Base-by-base conservation (phyloP, 2,113 vertebrate species). In the Amia ocellicauda region DNA sequence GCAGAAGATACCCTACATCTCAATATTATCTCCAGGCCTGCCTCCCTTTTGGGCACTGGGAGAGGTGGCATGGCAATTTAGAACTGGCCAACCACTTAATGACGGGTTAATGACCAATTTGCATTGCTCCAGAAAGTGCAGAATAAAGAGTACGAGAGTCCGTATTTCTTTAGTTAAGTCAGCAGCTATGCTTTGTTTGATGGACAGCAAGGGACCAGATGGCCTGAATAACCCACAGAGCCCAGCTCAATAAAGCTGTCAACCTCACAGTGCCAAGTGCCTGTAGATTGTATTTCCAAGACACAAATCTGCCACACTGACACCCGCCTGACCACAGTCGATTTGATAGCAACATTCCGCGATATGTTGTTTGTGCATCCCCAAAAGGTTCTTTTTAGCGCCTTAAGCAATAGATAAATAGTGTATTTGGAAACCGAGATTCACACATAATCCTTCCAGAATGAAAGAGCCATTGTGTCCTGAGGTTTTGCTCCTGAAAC, bases 251-350 rank as follows among this genome's bases (percentile, higher is more conserved):
- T 59, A 43, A 43, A 63, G 42, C 40, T 24, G 22, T 58, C 55
- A 63, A 26, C 65, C 17, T 19, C 27, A 17, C 22, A 24, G 42
- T 60, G 81, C 79, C 70, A 79, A 63, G 55, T 69, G 76, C 62
- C 73, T 64, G 68, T 23, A 52, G 64, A 71, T 77, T 47, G 68
- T 71, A 58, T 69, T 55, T 64, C 49, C 55, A 50, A 53, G 45
- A 29, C 60, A 49, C 66, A 63, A 41, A 58, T 63, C 45, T 43
- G 67, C 50, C 54, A 23, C 28, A 3, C 24, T 49, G 57, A 50
- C 58, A 55, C 41, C 52, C 29, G 42, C 26, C 13, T 42, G 22
- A 13, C 36, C 53, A 51, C n/a, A n/a, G 5, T 31, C 52, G 5
- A n/a, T 47, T 24, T 19, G n/a, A n/a, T 9, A 27, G 40, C 11